Percentiles rank a stretch among this genome's conserved stretches.
phyloP scores from a whole-genome alignment of 2,888 invertebrate genomes.

The Drosophila mercatorum region DNA sequence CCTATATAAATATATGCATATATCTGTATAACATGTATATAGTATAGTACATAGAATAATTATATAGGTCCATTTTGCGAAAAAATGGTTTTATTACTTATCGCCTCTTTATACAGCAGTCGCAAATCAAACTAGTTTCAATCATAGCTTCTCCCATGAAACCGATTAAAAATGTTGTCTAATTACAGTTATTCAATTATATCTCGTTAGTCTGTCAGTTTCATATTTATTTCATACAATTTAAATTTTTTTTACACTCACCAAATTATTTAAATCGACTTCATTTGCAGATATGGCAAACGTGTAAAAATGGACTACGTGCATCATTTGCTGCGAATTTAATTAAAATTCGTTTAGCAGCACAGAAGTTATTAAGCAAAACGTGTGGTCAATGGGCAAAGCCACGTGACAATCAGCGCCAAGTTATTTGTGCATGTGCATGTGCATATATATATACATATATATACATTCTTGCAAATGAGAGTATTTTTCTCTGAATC shows the following conservation, averaged over 20 bases:
- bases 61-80: too few relatives aligned
- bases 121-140: neutral
- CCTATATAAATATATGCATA: too few relatives aligned
- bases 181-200: neutral
- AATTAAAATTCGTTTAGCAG: conserved; percentile 1
- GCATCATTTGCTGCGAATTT: neutral
- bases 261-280: neutral
- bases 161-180: neutral
- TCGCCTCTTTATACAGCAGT: neutral
- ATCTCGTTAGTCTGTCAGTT: neutral
- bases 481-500: neutral
- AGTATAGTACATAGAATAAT: too few relatives aligned
- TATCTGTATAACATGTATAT: too few relatives aligned
- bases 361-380: neutral
- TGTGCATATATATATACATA: neutral
- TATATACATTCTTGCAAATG: neutral
- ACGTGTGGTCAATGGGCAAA: neutral
- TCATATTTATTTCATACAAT: neutral
- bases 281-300: neutral
- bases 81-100: too few relatives aligned
- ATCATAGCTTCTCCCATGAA: neutral
- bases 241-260: neutral
- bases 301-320: neutral
- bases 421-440: neutral
- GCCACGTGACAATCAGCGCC: neutral